A percentile compares a stretch with the other conserved stretches of the same genome.
Evolutionary conservation across 2,797 vertebrate species (phyloP).

Genomic region (Scomberomorus guttatus): DNA sequence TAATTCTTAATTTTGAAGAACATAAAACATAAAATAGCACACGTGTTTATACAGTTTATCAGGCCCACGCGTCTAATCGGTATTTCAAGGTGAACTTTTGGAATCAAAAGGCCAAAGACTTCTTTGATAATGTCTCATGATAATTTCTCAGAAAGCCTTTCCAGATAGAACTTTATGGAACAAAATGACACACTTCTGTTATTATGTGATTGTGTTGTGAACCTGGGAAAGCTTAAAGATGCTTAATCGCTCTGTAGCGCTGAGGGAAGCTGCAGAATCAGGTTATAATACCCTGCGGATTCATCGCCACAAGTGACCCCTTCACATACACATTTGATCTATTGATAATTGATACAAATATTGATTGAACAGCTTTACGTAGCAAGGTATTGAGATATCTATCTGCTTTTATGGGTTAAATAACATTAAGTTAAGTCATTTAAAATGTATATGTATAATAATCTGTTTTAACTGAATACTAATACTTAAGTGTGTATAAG

Average conservation of each 20-base stretch:
- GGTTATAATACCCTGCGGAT: neutral
- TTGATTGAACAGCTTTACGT: neutral
- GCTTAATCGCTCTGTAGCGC: neutral
- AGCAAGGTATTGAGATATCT: neutral
- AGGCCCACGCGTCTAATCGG: neutral
- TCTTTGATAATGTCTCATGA: neutral
- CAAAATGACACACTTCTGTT: neutral
- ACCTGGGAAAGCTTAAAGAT: neutral
- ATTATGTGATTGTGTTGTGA: neutral
- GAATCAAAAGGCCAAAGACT: neutral
- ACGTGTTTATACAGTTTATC: conserved; percentile 8
- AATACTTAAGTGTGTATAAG: neutral
- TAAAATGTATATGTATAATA: too few species aligned
- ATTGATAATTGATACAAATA: neutral
- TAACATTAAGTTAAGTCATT: too few species aligned
- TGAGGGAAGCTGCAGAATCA: neutral
- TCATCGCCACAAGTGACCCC: neutral
- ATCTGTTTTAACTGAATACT: neutral
- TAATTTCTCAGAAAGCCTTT: neutral
- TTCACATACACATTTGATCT: neutral
- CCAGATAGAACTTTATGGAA: too few species aligned
- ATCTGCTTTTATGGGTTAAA: neutral
- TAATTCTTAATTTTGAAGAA: neutral
- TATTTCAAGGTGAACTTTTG: conserved; percentile 20
- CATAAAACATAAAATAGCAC: neutral